phyloP scores from a whole-genome alignment of 2,888 invertebrate genomes.

The Tineola bisselliella region DNA sequence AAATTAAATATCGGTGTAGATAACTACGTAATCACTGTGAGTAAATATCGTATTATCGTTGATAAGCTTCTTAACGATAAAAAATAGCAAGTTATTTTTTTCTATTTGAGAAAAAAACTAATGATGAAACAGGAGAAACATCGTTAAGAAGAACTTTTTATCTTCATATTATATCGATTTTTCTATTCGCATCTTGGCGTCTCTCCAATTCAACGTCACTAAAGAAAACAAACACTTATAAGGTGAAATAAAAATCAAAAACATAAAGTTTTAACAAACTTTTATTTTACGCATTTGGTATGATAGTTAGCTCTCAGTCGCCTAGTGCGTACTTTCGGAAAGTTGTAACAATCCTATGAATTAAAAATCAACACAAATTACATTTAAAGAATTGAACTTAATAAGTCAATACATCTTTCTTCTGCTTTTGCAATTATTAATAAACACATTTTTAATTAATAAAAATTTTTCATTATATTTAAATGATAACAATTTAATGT shows the following conservation, averaged over 20 bases:
- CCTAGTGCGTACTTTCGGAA: conserved; percentile 68
- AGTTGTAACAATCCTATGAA: conserved; percentile 58
- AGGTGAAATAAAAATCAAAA: background rate
- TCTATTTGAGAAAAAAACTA: background rate
- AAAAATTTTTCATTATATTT: too few relatives aligned
- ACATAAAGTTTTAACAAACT: conserved; percentile 48
- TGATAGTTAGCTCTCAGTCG: conserved; percentile 68
- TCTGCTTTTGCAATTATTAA: background rate
- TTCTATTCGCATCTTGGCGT: background rate
- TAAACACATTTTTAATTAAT: background rate
- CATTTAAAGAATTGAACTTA: background rate
- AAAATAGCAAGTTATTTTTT: too few relatives aligned
- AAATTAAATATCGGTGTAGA: background rate
- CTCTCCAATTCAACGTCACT: background rate
- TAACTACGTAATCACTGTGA: background rate
- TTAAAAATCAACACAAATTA: background rate
- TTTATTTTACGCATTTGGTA: conserved; percentile 66
- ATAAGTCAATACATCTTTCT: background rate
- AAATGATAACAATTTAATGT: too few relatives aligned
- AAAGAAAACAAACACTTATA: background rate
- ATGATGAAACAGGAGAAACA: background rate
- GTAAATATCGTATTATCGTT: background rate
- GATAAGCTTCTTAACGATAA: background rate
- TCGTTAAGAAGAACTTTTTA: background rate
- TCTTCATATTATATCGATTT: background rate